Percentiles rank a stretch among this genome's conserved stretches.
Conservation (phyloP, 2,113 vertebrate genomes). For the Lanius ludovicianus region DNA sequence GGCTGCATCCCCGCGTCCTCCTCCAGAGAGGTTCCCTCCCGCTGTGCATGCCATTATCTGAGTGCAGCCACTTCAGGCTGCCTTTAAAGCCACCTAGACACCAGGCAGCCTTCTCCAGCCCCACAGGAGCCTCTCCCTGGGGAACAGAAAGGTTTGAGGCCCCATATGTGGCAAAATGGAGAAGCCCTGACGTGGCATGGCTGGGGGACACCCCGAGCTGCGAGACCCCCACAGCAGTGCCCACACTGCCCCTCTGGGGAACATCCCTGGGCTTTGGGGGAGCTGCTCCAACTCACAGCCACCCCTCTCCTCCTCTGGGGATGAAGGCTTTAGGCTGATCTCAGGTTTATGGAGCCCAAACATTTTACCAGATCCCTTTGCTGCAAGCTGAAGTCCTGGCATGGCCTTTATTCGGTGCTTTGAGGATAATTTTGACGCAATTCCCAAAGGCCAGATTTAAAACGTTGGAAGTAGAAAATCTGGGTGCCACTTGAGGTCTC, state of each 20-base stretch:
- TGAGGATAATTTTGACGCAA: not conserved
- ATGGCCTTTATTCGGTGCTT: not conserved
- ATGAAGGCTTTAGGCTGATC: not conserved
- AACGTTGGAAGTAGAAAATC: not conserved
- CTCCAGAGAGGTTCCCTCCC: conserved; percentile 30
- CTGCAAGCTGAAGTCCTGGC: no score
- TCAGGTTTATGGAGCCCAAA: not conserved
- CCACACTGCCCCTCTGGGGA: not conserved
- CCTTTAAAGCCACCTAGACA: conserved; percentile 14
- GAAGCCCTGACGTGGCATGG: accelerated
- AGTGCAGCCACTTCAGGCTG: not conserved
- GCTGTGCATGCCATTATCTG: conserved; percentile 5
- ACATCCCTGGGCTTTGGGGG: not conserved
- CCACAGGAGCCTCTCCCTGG: not conserved
- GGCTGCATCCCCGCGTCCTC: conserved; percentile 25
- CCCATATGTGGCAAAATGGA: accelerated
- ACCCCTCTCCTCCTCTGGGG: not conserved
- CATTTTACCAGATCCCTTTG: accelerated
- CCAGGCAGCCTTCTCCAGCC: not conserved
- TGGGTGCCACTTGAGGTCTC: not conserved
- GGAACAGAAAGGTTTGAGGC: not conserved
- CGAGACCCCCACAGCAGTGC: accelerated
- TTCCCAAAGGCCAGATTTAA: not conserved
- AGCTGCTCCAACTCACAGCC: not conserved
- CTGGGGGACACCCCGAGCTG: not conserved